A percentile compares a stretch with the other conserved stretches of the same genome.
phyloP scores from a whole-genome alignment of 2,888 invertebrate genomes.

The Tipula helvola region DNA sequence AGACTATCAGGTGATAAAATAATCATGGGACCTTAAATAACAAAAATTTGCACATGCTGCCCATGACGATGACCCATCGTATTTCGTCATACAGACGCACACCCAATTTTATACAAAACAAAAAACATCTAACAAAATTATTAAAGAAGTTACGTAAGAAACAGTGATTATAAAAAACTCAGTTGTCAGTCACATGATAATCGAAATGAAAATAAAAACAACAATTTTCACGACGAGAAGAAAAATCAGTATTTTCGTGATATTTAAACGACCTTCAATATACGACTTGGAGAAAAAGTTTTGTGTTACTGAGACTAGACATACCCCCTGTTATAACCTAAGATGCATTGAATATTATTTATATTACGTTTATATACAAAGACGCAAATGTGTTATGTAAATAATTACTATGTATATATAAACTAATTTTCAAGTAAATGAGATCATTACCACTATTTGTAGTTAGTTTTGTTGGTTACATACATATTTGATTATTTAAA shows the following conservation, averaged over 20 bases:
- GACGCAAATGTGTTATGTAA: background rate
- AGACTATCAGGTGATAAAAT: too few relatives aligned
- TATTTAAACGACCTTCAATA: background rate
- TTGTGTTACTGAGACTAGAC: background rate
- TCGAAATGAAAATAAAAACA: background rate
- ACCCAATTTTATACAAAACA: background rate
- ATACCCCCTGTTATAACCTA: background rate
- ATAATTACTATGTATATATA: background rate
- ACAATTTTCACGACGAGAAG: background rate
- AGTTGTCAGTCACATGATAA: background rate
- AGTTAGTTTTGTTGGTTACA: background rate
- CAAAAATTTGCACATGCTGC: too few relatives aligned
- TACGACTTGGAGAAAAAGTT: background rate
- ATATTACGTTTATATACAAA: background rate
- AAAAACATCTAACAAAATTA: background rate
- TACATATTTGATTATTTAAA: background rate
- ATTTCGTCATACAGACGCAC: background rate
- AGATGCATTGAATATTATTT: background rate
- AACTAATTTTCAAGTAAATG: background rate
- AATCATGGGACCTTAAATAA: too few relatives aligned
- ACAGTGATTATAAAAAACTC: background rate
- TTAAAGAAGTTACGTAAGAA: background rate
- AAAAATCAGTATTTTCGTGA: background rate
- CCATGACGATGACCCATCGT: background rate
- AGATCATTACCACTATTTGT: background rate